Evolutionary conservation across 2,888 invertebrate genomes (phyloP), one percentile per base, ranked within the genome.

Genomic region (Lepetodrilus schrolli): DNA sequence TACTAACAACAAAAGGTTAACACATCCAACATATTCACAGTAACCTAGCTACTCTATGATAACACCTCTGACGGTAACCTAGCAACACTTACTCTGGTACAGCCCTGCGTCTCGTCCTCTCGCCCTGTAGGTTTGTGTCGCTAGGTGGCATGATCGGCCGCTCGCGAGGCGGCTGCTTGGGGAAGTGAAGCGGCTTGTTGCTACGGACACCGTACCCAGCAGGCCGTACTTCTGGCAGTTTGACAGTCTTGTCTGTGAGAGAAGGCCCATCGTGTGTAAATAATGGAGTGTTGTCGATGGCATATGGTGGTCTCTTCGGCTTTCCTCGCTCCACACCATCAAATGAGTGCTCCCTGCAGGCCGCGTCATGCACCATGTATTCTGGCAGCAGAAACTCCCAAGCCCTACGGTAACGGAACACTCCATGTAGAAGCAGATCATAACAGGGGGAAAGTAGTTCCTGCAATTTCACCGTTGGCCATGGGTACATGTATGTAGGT

Each of bases 341-440:
- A 78, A 77, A 36, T 8, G 30, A n/a, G 1, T 51, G 70, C 8
- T 77, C 71, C 13, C 66, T 73, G 49, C 36, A 65, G 94, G 94
- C 0, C 5, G 79, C 72, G 38, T 87, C 83, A 70, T 89, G 87
- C 0, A 88, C 87, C 89, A 89, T 89, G 77, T 87, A 88, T 34
- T 88, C 88, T 37, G 89, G 89, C 51, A 87, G 80, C 48, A 85
- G 74, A 70, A 87, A 87, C 73, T 84, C 81, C 77, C 86, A 87
- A 4, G n/a, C n/a, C n/a, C n/a, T n/a, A n/a, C n/a, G n/a, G n/a
- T n/a, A n/a, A n/a, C n/a, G n/a, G n/a, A n/a, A n/a, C n/a, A n/a
- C n/a, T n/a, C n/a, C n/a, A n/a, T n/a, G n/a, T n/a, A n/a, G n/a
- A n/a, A n/a, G n/a, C n/a, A n/a, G n/a, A n/a, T n/a, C n/a, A n/a